Evolutionary conservation across 1,140 invertebrate genomes (phyloP).

Genomic region (Idris sp.): DNA sequence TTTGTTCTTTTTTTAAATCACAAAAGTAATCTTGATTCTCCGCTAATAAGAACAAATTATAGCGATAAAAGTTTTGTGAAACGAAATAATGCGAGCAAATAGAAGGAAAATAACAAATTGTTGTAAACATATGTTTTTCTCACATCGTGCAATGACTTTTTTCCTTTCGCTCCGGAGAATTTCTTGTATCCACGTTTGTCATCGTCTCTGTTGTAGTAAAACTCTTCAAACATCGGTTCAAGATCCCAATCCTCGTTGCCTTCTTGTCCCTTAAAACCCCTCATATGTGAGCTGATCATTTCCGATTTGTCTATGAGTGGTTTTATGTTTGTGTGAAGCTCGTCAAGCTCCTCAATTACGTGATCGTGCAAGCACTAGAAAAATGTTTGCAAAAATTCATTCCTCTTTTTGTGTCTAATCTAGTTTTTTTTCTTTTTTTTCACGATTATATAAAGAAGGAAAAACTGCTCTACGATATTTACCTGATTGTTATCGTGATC

Average conservation of each 20-base stretch:
- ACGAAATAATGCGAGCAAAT: slow-evolving; percentile 1
- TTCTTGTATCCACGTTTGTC: slow-evolving; percentile 48
- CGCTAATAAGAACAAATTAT: too few species aligned
- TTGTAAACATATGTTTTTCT: slow-evolving; percentile 21
- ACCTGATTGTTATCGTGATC: slow-evolving; percentile 35
- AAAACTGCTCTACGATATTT: neutral
- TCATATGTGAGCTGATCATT: slow-evolving; percentile 48
- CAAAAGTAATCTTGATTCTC: too few species aligned
- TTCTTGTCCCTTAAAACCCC: slow-evolving; percentile 45
- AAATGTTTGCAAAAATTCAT: slow-evolving; percentile 3
- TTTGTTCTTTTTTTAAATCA: too few species aligned
- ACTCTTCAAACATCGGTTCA: slow-evolving; percentile 30
- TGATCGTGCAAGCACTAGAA: slow-evolving; percentile 39
- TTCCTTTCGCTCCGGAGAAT: slow-evolving; percentile 53
- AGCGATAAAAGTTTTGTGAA: neutral
- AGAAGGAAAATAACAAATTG: slow-evolving; percentile 24
- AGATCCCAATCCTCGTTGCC: slow-evolving; percentile 48
- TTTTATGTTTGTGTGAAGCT: slow-evolving; percentile 47
- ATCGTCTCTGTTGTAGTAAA: slow-evolving; percentile 36
- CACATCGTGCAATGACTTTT: slow-evolving; percentile 48
- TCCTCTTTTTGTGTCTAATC: too few species aligned
- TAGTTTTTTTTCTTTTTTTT: too few species aligned
- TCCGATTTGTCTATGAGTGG: slow-evolving; percentile 48
- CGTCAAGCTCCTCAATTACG: slow-evolving; percentile 44
- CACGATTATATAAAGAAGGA: too few species aligned